Evolutionary conservation across 1,140 invertebrate species (phyloP), one percentile per base, ranked within the genome.

Genomic region (Pseudomyrmex cubaensis): DNA sequence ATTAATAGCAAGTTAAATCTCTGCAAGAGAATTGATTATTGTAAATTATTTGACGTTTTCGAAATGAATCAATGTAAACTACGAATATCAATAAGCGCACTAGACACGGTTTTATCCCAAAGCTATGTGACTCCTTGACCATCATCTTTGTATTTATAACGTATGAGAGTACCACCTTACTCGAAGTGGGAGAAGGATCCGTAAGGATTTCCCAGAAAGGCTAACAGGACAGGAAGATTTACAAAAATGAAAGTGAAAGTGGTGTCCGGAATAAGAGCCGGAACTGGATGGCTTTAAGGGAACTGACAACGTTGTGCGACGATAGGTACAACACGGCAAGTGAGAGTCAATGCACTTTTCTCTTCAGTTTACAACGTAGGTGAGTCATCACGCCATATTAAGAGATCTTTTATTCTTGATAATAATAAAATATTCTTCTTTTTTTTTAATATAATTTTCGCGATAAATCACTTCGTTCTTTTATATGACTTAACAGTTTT

Each of bases 201-300:
- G 88, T 64, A 67, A 80, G 85, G 63, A 12, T 35, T 67, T 15
- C 54, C 0, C 35, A 64, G 66, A 62, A 76, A 20, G 17, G 50
- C 25, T 52, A 52, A 52, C 50, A 52, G n/a, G 52, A 22, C 74
- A 75, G 64, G 66, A 83, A 10, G 17, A 84, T 25, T 35, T 48
- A 12, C 61, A 92, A 92, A 92, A 91, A 92, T 52, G 87, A 92
- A 83, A 93, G 92, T 93, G 92, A 93, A 93, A 93, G 92, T 88
- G 67, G 85, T 88, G 77, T 73, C 86, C 88, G 87, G 91, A 92
- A 84, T 62, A 82, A 84, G 85, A 86, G 87, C 90, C 91, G 92
- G 92, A 93, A 91, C 91, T 62, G 0, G 69, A 1, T 59, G 13
- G 50, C 20, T 44, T 78, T 17, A 17, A 25, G 50, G 35, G 20